Percentiles rank a stretch among this genome's conserved stretches.
Evolutionary conservation across 2,888 invertebrate species (phyloP).

Genomic region (Clostera curtula): DNA sequence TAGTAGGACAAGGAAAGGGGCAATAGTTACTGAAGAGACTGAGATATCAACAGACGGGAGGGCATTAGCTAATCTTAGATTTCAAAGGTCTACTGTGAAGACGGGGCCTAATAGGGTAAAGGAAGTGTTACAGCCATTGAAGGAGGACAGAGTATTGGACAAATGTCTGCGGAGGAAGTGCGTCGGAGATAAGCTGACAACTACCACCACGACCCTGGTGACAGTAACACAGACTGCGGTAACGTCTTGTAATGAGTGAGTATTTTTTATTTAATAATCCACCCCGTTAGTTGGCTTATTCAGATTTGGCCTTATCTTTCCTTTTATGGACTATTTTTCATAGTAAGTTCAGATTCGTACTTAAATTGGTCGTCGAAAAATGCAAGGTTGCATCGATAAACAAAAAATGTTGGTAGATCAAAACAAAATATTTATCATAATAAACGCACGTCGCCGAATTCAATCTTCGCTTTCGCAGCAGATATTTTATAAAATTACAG

Average conservation of each 20-base stretch:
- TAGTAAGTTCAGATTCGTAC: no score
- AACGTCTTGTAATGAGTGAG: slow-evolving; percentile 70
- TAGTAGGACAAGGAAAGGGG: slow-evolving; percentile 57
- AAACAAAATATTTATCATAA: no score
- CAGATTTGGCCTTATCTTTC: no score
- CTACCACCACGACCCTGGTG: slow-evolving; percentile 61
- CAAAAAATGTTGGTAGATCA: no score
- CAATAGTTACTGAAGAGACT: slow-evolving; percentile 61
- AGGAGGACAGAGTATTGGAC: slow-evolving; percentile 50
- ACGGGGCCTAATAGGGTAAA: slow-evolving; percentile 56
- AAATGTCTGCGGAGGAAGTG: slow-evolving; percentile 55
- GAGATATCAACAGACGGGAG: slow-evolving; percentile 61
- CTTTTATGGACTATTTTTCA: no score
- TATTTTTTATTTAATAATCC: slow-evolving; percentile 21
- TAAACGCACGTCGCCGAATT: no score
- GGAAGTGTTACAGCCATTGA: slow-evolving; percentile 52
- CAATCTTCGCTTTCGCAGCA: no score
- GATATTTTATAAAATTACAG: no score
- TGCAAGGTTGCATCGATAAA: no score
- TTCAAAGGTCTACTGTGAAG: slow-evolving; percentile 59
- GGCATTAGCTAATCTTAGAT: slow-evolving; percentile 54
- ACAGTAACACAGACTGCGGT: slow-evolving; percentile 64
- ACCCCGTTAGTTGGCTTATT: no score
- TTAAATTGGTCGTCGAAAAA: no score
- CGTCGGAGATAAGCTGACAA: slow-evolving; percentile 55